Base-by-base conservation (phyloP, 2,797 vertebrate genomes). In the Manis pentadactyla region DNA sequence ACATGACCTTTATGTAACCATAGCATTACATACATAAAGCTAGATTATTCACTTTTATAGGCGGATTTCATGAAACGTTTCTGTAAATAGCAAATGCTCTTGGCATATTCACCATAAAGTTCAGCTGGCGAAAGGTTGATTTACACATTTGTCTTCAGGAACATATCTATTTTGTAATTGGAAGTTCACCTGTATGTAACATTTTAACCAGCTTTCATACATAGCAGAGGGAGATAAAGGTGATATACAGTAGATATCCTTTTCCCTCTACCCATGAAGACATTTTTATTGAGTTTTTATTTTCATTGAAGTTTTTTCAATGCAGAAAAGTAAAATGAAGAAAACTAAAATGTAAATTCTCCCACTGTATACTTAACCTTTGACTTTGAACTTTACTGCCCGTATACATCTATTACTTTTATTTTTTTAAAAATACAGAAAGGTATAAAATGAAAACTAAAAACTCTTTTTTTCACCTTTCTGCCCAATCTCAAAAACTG, bases 51-150 rank as follows among this genome's bases (percentile, higher is more conserved):
- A 74, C 27, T 88, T 94, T 96, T 78, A 93, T 37, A 79, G 73
- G 74, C 79, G 7, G 75, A 83, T 92, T 94, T 95, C 68, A 39
- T 71, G 39, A 93, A 93, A 53, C 94, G 63, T 78, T 97, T 95
- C 74, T 93, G 49, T 94, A 93, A 90, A 84, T 69, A 89, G 71
- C 37, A 92, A 94, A 96, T 68, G 64, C 18, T 87, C 84, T 81
- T 66, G 49, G 87, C n/a, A 37, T 37, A 85, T 75, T 87, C 49
- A 93, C 46, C 86, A 68, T 46, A 75, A 83, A 39, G 11, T 55
- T 92, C 68, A 39, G 13, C 57, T 93, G 61, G 53, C 79, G 86
- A 97, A 91, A 87, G 31, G 34, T 71, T 92, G 69, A 77, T n/a
- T 61, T 85, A 83, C 82, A 17, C 61, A 77, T 91, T 93, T 96